A percentile compares a stretch with the other conserved stretches of the same genome.
Conservation (phyloP, 2,113 vertebrate species). For the Stegastes partitus region DNA sequence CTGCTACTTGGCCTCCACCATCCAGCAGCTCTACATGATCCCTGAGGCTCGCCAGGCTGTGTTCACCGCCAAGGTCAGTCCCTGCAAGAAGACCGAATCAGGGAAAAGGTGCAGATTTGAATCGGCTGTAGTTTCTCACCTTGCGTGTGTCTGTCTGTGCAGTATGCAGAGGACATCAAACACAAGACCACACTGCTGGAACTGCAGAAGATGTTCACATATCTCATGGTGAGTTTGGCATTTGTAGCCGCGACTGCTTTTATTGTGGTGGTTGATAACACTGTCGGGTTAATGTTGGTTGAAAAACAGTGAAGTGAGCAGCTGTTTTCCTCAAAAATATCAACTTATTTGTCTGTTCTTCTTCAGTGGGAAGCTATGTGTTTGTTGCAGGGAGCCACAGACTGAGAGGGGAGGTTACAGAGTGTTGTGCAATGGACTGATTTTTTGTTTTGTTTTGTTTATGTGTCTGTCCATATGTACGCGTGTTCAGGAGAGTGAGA, state of each 20-base stretch:
- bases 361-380: too few relatives aligned
- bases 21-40: constrained; percentile 99
- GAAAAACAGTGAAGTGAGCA: too few relatives aligned
- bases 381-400: not conserved
- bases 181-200: constrained; percentile 98
- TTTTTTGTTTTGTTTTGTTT: not conserved
- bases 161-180: constrained; percentile 99
- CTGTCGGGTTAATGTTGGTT: too few relatives aligned
- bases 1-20: constrained; percentile 98
- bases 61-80: constrained; percentile 95
- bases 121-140: not conserved
- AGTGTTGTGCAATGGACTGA: not conserved
- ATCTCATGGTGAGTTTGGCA: constrained; percentile 91
- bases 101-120: not conserved
- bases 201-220: constrained; percentile 99
- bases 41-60: constrained; percentile 97
- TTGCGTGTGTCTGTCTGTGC: constrained; percentile 35
- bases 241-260: too few relatives aligned
- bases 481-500: constrained; percentile 92
- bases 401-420: not conserved
- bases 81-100: not conserved
- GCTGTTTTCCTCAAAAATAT: too few relatives aligned
- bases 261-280: too few relatives aligned
- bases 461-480: not conserved
- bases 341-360: too few relatives aligned